Percentiles rank a stretch among this genome's conserved stretches.
phyloP scores from a whole-genome alignment of 2,113 vertebrate species.

The Phaetusa simplex region DNA sequence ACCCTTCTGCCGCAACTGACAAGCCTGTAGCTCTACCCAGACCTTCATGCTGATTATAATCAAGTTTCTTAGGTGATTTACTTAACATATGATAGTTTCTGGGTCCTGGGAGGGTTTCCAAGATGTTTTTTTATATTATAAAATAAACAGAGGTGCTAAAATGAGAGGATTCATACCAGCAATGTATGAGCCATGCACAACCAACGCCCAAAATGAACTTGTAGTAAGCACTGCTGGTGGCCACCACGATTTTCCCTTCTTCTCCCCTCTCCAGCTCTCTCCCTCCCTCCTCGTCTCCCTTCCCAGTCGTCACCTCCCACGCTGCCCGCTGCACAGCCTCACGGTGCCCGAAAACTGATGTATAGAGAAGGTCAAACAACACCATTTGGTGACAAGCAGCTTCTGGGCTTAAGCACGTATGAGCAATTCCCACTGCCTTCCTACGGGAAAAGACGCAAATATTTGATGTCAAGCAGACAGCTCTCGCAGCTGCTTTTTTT shows the following conservation, averaged over 20 bases:
- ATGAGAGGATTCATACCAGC: neutral
- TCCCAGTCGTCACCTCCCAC: neutral
- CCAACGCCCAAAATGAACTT: neutral
- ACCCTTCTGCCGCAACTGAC: neutral
- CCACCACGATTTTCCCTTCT: neutral
- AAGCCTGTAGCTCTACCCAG: neutral
- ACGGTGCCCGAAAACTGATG: neutral
- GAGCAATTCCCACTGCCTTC: neutral
- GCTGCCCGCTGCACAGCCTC: neutral
- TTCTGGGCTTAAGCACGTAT: fast-evolving
- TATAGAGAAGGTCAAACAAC: neutral
- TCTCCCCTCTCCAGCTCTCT: neutral
- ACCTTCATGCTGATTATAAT: neutral
- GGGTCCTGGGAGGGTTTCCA: neutral
- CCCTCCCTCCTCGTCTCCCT: neutral
- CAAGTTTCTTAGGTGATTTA: neutral
- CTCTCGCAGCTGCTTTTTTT: neutral
- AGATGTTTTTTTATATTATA: neutral
- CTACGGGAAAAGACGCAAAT: neutral
- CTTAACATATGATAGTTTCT: neutral
- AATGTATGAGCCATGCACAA: neutral
- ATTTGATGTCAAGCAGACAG: neutral
- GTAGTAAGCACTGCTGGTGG: neutral
- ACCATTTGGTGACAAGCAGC: neutral
- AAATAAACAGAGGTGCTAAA: neutral